phyloP scores from a whole-genome alignment of 2,797 vertebrate genomes.

The Oryzias dopingdopingensis region DNA sequence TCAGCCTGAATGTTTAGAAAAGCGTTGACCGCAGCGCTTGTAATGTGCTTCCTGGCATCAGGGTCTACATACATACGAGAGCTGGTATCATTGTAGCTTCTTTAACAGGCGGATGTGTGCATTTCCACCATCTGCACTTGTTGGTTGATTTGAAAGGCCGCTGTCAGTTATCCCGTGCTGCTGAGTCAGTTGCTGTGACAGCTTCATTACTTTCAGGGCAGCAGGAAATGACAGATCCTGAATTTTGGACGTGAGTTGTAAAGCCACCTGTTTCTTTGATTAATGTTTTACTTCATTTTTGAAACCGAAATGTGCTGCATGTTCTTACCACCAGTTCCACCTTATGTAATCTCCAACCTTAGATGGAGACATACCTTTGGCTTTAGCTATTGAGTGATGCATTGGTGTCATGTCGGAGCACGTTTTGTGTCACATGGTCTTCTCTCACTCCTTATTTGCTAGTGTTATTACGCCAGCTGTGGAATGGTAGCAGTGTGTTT shows the following conservation, averaged over 20 bases:
- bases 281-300: conserved; percentile 25
- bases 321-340: conserved; percentile 25
- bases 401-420: conserved; percentile 63
- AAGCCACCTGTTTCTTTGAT: conserved; percentile 21
- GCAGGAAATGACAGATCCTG: conserved; percentile 42
- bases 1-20: no score
- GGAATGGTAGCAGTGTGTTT: conserved; percentile 58
- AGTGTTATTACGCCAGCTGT: conserved; percentile 62
- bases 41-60: conserved; percentile 22
- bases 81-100: conserved; percentile 4
- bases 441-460: conserved; percentile 73
- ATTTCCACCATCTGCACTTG: conserved; percentile 31
- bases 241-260: conserved; percentile 22
- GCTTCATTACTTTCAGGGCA: conserved; percentile 42
- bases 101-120: conserved; percentile 54
- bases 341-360: conserved; percentile 65
- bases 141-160: conserved; percentile 40
- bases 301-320: conserved; percentile 26
- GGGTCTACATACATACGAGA: conserved; percentile 11
- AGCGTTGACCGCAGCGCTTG: no score
- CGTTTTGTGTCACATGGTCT: conserved; percentile 64
- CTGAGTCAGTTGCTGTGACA: conserved; percentile 72
- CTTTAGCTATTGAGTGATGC: conserved; percentile 60
- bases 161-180: conserved; percentile 61
- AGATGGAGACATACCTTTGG: conserved; percentile 75